Base-by-base conservation (phyloP, 2,797 vertebrate species). In the Paramormyrops hopkinsi region DNA sequence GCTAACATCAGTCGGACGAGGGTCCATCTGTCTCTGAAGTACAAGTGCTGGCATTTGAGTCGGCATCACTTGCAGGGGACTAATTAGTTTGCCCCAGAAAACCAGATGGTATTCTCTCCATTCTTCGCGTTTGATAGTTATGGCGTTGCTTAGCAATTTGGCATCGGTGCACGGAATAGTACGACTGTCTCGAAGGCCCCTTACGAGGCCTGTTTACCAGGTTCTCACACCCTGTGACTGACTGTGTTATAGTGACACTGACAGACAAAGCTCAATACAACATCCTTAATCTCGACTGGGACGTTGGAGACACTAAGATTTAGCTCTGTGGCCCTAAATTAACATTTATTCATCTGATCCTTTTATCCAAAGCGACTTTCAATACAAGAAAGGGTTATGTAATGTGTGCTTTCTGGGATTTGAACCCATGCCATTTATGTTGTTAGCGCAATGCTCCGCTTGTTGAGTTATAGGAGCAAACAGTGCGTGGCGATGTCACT, bases 51-150 rank as follows among this genome's bases (percentile, higher is more conserved):
- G 29, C 84, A 86, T 89, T 85, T 85, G 44, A 51, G 25, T 33
- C 53, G 14, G 37, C 53, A 8, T 48, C 46, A 48, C 56, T 89
- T 50, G 14, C 25, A 33, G 59, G 46, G 46, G 59, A 86, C 46
- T 86, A 86, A 89, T 89, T 89, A 89, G 51, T 86, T 65, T 89
- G 83, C 41, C 88, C 54, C 88, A 65, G 88, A 89, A 65, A 86
- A 69, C 76, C 88, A 89, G 88, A 89, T 89, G 88, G 88, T 85
- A 69, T 59, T 69, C 76, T 82, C 85, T 59, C 83, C 88, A 51
- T 29, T 46, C 41, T 53, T 25, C 50, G 19, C 33, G 62, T 89
- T 62, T 29, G 25, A 54, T 84, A 62, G 46, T 56, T 50, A 84
- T 48, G 54, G 44, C 17, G 48, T 65, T 86, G 4, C 84, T 53